Evolutionary conservation across 1,140 invertebrate species (phyloP).

Genomic region (Drosophila eugracilis): DNA sequence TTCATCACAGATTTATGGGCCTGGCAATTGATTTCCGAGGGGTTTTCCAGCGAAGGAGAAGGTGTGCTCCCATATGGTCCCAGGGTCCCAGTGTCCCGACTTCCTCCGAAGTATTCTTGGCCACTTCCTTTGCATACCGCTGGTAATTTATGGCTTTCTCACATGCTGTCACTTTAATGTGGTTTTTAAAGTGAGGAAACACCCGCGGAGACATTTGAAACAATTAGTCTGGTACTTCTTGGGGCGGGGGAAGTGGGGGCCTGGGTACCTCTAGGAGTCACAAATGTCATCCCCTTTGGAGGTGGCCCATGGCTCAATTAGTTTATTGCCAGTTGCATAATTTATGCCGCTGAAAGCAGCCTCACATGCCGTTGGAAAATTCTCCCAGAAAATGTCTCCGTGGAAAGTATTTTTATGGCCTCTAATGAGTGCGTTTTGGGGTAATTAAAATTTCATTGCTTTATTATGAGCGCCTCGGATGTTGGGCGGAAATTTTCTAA

Average conservation of each 20-base stretch:
- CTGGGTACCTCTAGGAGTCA: slow-evolving; percentile 19
- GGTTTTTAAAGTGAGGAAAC: slow-evolving; percentile 71
- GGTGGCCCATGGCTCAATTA: slow-evolving; percentile 37
- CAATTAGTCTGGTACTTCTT: slow-evolving; percentile 61
- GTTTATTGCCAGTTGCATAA: slow-evolving; percentile 50
- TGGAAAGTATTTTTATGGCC: slow-evolving; percentile 47
- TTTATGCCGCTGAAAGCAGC: slow-evolving; percentile 59
- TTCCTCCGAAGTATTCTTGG: slow-evolving; percentile 65
- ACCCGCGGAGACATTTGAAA: slow-evolving; percentile 75
- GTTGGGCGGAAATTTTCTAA: slow-evolving; percentile 4
- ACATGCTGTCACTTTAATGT: slow-evolving; percentile 84
- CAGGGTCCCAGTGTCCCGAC: slow-evolving; percentile 37
- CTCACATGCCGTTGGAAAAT: slow-evolving; percentile 48
- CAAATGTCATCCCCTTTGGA: slow-evolving; percentile 39
- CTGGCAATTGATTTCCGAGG: slow-evolving; percentile 66
- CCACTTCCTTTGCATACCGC: slow-evolving; percentile 52
- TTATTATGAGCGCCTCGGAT: slow-evolving; percentile 21
- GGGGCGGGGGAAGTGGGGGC: slow-evolving; percentile 4
- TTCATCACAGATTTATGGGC: slow-evolving; percentile 66
- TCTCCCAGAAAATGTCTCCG: slow-evolving; percentile 14
- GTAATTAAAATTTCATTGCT: slow-evolving; percentile 50
- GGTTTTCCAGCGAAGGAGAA: slow-evolving; percentile 28
- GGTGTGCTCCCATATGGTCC: slow-evolving; percentile 75
- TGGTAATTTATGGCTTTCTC: slow-evolving; percentile 80
- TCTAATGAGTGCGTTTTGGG: slow-evolving; percentile 32